Evolutionary conservation across 2,113 vertebrate genomes (phyloP), one percentile per base, ranked within the genome.

Genomic region (Shinisaurus crocodilurus): DNA sequence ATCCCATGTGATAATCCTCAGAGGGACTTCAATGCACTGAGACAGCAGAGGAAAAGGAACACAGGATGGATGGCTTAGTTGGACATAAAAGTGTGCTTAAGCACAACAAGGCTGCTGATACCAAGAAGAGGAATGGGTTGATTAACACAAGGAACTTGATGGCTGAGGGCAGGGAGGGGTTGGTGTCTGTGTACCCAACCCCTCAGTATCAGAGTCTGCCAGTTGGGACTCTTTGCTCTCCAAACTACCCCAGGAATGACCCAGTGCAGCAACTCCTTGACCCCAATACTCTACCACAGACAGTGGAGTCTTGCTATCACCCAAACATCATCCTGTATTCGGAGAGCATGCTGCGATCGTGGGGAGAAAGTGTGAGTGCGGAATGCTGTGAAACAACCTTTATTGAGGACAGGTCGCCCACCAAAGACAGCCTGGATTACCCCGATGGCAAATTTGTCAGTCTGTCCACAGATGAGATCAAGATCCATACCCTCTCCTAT

Each of bases 341-440:
- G 0, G 98, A 99, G 91, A 97, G 97, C 0, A 2, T 98, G 88
- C 96, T 99, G 92, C 97, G 96, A 32, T 97, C 97, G 0, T 98
- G 98, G 98, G 98, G 97, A 0, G 98, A 98, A 3, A 94, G 95
- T 0, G 83, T 97, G 57, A 96, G 95, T 4, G 88, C 97, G 0
- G 98, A 99, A 94, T 99, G 98, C 97, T 99, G 98, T 0, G 99
- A 99, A 94, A 99, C 98, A 23, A 99, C 99, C 72, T 99, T 99
- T 96, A 99, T 99, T 0, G 98, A 99, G 95, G 98, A 98, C 69
- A 94, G 93, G 2, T 97, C 97, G 0, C 97, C 98, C 85, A 92
- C 97, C 67, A 98, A 97, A 96, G 98, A 99, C 90, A 97, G 96
- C 88, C 94, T 98, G 95, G 96, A 98, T 85, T 98, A 98, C 54